These are phyloP conservation scores for Amphiura filiformis DNA, from an alignment of 35 echinoderm and acorn worm species.

Conservation along the genomic window DNA sequence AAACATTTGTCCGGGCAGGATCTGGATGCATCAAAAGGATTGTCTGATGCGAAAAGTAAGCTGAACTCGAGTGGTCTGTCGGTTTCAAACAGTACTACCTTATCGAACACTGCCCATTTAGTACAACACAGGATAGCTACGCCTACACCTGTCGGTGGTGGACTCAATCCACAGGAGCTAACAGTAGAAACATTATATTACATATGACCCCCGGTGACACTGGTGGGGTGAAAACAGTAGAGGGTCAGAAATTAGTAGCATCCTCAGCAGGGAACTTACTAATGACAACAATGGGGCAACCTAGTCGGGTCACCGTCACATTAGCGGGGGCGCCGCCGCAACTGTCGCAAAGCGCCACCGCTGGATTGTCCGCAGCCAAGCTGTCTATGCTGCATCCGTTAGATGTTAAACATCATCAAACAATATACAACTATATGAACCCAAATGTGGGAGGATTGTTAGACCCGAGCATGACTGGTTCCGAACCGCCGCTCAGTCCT, in stretches of 20 bases:
- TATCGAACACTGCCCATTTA: too few species aligned
- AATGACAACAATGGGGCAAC: background rate
- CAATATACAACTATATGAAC: constrained; percentile 38
- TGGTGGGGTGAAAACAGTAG: too few species aligned
- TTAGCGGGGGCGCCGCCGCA: background rate
- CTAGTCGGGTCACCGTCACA: background rate
- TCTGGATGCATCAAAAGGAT: background rate
- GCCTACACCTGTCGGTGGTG: too few species aligned
- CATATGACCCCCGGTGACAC: background rate
- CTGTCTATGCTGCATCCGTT: constrained; percentile 68
- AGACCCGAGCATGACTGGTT: constrained; percentile 20
- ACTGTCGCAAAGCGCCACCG: constrained; percentile 4
- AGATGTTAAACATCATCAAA: constrained; percentile 67
- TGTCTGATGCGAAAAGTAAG: too few species aligned
- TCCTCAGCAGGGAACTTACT: background rate
- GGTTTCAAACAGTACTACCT: too few species aligned
- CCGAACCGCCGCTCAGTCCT: constrained; percentile 71
- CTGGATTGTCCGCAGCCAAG: background rate
- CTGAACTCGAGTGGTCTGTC: too few species aligned
- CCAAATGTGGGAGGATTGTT: constrained; percentile 16
- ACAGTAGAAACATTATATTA: background rate
- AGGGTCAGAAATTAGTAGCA: background rate
- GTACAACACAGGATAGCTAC: too few species aligned
- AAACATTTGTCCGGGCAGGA: constrained; percentile 27
- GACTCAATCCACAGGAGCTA: background rate